Conservation (phyloP, 2,113 vertebrate species). For the Hemiprocne comata region DNA sequence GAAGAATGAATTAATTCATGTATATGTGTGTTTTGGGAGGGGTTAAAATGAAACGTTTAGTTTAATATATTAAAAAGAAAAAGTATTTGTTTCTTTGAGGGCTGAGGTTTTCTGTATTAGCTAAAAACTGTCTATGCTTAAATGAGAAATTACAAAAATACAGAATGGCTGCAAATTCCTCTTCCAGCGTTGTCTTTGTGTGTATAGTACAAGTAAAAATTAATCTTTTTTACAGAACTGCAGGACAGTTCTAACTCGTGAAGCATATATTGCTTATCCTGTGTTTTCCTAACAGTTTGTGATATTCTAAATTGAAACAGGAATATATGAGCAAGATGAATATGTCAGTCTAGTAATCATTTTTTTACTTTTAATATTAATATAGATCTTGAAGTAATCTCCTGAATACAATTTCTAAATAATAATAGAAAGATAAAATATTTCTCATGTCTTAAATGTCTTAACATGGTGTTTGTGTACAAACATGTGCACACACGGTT, state of each 20-base stretch:
- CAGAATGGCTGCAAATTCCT: neutral
- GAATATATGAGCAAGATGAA: neutral
- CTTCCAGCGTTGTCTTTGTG: neutral
- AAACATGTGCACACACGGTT: neutral
- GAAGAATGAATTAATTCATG: neutral
- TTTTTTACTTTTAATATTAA: neutral
- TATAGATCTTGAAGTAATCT: neutral
- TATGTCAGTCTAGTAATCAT: neutral
- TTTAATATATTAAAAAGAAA: neutral
- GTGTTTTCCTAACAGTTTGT: neutral
- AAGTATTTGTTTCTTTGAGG: neutral
- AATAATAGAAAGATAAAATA: neutral
- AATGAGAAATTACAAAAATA: neutral
- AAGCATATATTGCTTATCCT: neutral
- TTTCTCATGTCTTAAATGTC: neutral
- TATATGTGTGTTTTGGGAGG: neutral
- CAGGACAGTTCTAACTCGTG: neutral
- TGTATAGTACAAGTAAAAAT: neutral
- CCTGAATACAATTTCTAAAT: neutral
- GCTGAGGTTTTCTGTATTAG: neutral
- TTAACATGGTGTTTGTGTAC: conserved; percentile 6
- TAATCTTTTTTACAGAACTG: neutral
- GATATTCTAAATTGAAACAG: neutral
- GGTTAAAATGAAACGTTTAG: neutral
- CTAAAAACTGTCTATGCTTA: neutral